A percentile compares a stretch with the other conserved stretches of the same genome.
phyloP scores from a whole-genome alignment of 2,113 vertebrate genomes.

The Actenoides lindsayi region DNA sequence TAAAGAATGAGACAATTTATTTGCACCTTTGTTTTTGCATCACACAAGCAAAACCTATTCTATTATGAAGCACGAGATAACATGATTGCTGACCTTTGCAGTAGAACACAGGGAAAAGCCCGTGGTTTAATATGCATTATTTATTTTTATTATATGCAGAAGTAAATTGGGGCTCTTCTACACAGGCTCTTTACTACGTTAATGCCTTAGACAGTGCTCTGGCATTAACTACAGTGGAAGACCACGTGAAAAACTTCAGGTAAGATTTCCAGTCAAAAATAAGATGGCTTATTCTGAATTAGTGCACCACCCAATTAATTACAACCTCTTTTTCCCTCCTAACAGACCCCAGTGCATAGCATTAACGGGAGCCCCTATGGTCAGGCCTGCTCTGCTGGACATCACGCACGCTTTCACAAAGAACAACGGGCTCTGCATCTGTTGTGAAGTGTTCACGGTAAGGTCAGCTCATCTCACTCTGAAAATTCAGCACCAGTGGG shows the following conservation, averaged over 20 bases:
- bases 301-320: not conserved
- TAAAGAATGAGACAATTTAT: not conserved
- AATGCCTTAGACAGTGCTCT: conserved; percentile 90
- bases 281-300: not conserved
- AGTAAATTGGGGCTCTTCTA: conserved; percentile 98
- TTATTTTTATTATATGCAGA: conserved; percentile 76
- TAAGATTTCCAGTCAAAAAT: conserved; percentile 46
- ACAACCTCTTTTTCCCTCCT: not conserved
- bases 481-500: not conserved
- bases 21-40: not conserved
- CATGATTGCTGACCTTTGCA: not conserved
- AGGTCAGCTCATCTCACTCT: not conserved
- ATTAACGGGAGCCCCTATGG: conserved; percentile 85
- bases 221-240: conserved; percentile 86
- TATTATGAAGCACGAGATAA: not conserved
- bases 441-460: conserved; percentile 91
- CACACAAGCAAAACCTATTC: not conserved
- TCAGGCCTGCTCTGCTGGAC: conserved; percentile 91
- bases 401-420: conserved; percentile 90
- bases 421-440: conserved; percentile 90
- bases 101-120: not conserved
- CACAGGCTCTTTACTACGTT: conserved; percentile 91
- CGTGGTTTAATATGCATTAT: not conserved
- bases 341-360: conserved; percentile 90
- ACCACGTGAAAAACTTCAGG: conserved; percentile 99